Evolutionary conservation across 2,888 invertebrate genomes (phyloP).

Genomic region (Scaptomyza tumidula): DNA sequence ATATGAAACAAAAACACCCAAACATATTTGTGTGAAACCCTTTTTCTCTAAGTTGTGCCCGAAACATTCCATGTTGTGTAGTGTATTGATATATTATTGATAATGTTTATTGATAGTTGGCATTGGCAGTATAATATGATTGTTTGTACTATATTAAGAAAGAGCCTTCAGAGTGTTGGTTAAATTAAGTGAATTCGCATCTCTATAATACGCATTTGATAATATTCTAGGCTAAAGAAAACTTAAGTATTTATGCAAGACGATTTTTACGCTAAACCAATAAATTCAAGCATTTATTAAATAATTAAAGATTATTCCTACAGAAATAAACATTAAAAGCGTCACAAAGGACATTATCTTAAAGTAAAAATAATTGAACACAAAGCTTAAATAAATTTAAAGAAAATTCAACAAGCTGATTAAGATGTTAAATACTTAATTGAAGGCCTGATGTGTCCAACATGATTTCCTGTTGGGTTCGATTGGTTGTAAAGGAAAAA

Average conservation of each 20-base stretch:
- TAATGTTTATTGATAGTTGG: constrained; percentile 21
- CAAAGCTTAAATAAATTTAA: constrained; percentile 26
- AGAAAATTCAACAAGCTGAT: constrained; percentile 25
- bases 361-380: constrained; percentile 19
- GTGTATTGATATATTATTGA: constrained; percentile 40
- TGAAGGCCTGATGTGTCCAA: constrained; percentile 37
- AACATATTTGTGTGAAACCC: constrained; percentile 37
- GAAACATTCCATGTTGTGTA: constrained; percentile 56
- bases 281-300: constrained; percentile 68
- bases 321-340: constrained; percentile 28
- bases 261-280: constrained; percentile 60
- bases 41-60: constrained; percentile 45
- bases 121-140: constrained; percentile 15
- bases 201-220: constrained; percentile 51
- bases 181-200: constrained; percentile 42
- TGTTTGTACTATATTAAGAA: background rate
- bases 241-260: constrained; percentile 57
- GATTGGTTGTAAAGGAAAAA: constrained; percentile 30
- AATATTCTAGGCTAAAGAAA: constrained; percentile 44
- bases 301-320: constrained; percentile 52
- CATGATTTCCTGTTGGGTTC: constrained; percentile 34
- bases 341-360: constrained; percentile 22
- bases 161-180: constrained; percentile 19
- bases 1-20: constrained; percentile 33
- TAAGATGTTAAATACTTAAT: background rate